Base-by-base conservation (phyloP, 92 coral and sea anemone genomes). In the Galaxea fascicularis region DNA sequence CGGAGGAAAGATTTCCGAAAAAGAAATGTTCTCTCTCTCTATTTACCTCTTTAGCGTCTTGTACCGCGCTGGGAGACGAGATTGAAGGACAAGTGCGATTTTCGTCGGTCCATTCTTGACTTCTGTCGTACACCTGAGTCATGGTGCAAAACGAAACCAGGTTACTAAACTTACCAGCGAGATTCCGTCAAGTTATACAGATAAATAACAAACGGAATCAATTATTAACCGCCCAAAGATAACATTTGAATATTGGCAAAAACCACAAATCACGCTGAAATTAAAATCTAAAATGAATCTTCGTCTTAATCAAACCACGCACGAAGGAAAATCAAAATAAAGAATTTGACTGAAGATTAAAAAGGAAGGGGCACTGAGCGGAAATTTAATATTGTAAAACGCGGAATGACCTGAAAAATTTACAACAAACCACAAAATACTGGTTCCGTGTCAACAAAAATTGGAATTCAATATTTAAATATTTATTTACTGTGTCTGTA, bases 21-120 rank as follows among this genome's bases (percentile, higher is more conserved):
- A 22, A 17, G 24, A 74, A 53, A 4, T 5, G 26, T 25, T 49
- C 14, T 20, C 30, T 11, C 16, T 51, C 1, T 5, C 12, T 46
- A 4, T 87, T 81, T 47, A 97, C 99, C 86, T 97, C 99, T 83
- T 93, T 95, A 0, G 97, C 97, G 83, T 95, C 89, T 66, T 90
- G 94, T 0, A 79, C 88, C 0, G 97, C 99, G 57, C 91, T 90
- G 7, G 99, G 92, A 24, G 94, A 74, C 11, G 94, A 89, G 8
- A 77, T 80, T 0, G 92, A 87, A 8, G 98, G 95, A 21, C 91
- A 79, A 16, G 95, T 86, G 15, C 98, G 89, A 44, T 94, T 93
- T n/a, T 90, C 92, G 30, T 97, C 98, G 0, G 98, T 93, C 98
- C 95, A 92, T 51, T 94, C 98, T 60, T 94, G 98, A n/a, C 91